Percentiles rank a stretch among this genome's conserved stretches.
Conservation (phyloP, 2,113 vertebrate genomes). For the Plotosus lineatus region DNA sequence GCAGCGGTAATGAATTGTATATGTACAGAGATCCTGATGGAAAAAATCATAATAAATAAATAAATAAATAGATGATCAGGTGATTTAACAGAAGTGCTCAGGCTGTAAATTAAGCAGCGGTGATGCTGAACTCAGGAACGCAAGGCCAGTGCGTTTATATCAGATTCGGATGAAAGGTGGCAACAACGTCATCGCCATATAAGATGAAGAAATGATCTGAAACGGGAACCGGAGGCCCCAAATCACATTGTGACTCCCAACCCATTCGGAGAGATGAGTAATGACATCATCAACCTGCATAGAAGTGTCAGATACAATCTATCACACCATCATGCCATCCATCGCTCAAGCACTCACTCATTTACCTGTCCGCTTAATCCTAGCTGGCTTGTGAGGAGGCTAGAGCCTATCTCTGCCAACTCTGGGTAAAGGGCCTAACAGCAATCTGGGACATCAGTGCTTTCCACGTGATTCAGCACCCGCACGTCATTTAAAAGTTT, state of each 20-base stretch:
- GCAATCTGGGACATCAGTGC: no score
- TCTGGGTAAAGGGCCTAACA: no score
- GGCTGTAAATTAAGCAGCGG: neutral
- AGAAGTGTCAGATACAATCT: neutral
- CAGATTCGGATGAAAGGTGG: neutral
- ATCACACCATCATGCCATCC: neutral
- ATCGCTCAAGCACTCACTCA: no score
- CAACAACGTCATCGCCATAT: no score
- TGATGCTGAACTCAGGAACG: neutral
- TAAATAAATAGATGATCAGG: neutral
- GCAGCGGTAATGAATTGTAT: neutral
- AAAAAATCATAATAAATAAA: no score
- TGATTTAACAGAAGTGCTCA: neutral
- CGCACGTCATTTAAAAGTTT: neutral
- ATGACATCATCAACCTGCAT: neutral
- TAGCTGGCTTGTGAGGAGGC: no score
- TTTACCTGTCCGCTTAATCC: no score
- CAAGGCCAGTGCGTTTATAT: neutral
- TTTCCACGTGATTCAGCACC: no score
- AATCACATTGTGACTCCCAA: neutral
- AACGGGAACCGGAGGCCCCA: neutral
- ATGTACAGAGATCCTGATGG: neutral
- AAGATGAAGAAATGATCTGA: neutral
- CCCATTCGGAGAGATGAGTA: neutral
- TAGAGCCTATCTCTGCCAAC: no score